Percentiles rank a stretch among this genome's conserved stretches.
phyloP scores from a whole-genome alignment of 2,797 vertebrate genomes.

The Sebastes iracundus region DNA sequence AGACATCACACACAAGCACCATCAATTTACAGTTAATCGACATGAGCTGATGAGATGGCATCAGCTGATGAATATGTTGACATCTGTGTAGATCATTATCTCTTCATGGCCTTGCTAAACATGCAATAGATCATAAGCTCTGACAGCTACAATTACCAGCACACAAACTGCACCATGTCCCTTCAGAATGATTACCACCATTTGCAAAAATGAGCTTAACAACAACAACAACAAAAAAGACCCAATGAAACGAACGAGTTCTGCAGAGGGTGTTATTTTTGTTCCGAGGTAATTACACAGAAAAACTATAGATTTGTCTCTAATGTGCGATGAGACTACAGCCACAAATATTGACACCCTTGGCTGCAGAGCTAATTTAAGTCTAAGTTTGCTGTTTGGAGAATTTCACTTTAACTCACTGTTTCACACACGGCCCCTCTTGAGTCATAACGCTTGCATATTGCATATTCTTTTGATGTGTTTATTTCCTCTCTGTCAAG shows the following conservation, averaged over 20 bases:
- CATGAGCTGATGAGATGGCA: conserved; percentile 52
- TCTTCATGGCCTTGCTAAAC: conserved; percentile 67
- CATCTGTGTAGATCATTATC: conserved; percentile 70
- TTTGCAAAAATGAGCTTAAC: conserved; percentile 53
- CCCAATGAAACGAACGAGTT: background rate
- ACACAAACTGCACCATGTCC: conserved; percentile 35
- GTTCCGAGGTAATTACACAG: conserved; percentile 30
- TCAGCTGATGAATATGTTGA: conserved; percentile 70
- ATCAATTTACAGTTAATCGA: conserved; percentile 62
- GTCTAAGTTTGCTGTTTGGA: conserved; percentile 16
- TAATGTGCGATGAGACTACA: conserved; percentile 22
- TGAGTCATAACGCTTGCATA: conserved; percentile 12
- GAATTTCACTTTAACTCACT: conserved; percentile 43
- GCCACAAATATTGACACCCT: conserved; percentile 17
- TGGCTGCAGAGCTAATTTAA: conserved; percentile 26
- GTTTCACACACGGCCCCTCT: conserved; percentile 20
- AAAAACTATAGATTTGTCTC: conserved; percentile 40
- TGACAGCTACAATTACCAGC: conserved; percentile 66
- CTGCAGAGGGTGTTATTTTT: conserved; percentile 15
- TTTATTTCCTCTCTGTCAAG: conserved; percentile 58
- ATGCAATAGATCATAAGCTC: conserved; percentile 67
- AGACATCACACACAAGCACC: conserved; percentile 20
- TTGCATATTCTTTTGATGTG: conserved; percentile 58
- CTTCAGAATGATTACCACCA: conserved; percentile 40
- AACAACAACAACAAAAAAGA: conserved; percentile 17